A percentile compares a stretch with the other conserved stretches of the same genome.
Conservation (phyloP, 1,140 invertebrate genomes). For the Cyclina sinensis region DNA sequence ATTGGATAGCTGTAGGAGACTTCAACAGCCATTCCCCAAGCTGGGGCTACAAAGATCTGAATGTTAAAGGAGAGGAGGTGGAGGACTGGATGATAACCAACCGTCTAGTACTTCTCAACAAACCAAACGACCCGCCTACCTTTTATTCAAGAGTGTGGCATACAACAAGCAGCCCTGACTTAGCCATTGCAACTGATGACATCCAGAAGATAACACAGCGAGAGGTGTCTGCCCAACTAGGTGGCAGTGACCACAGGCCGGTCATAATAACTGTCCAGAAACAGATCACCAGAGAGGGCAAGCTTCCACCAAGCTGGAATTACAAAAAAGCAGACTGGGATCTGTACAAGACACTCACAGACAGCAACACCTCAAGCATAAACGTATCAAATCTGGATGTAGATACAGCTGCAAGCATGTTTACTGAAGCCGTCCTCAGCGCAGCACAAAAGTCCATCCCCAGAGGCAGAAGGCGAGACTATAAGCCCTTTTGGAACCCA, state of each 20-base stretch:
- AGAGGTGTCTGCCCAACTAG: constrained; percentile 37
- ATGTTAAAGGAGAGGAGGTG: constrained; percentile 59
- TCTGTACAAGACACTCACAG: no score
- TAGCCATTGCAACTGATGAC: constrained; percentile 64
- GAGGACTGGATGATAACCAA: constrained; percentile 52
- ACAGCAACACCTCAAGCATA: no score
- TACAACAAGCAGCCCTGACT: constrained; percentile 60
- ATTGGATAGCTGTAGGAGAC: constrained; percentile 28
- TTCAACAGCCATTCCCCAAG: constrained; percentile 60
- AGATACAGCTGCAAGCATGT: no score
- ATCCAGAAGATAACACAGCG: constrained; percentile 36
- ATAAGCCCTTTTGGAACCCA: no score
- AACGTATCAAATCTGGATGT: no score
- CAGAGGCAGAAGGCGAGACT: no score
- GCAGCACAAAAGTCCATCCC: no score
- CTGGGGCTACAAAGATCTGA: constrained; percentile 62
- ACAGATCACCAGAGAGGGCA: constrained; percentile 13
- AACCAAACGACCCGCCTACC: constrained; percentile 52
- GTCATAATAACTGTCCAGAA: constrained; percentile 39
- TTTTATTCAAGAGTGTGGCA: constrained; percentile 62
- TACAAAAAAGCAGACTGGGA: constrained; percentile 34
- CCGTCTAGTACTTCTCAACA: constrained; percentile 56
- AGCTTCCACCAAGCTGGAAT: constrained; percentile 28
- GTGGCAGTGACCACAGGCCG: constrained; percentile 58
- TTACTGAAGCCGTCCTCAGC: no score